phyloP scores from a whole-genome alignment of 2,888 invertebrate genomes.

The Lasioglossum zephyrum region DNA sequence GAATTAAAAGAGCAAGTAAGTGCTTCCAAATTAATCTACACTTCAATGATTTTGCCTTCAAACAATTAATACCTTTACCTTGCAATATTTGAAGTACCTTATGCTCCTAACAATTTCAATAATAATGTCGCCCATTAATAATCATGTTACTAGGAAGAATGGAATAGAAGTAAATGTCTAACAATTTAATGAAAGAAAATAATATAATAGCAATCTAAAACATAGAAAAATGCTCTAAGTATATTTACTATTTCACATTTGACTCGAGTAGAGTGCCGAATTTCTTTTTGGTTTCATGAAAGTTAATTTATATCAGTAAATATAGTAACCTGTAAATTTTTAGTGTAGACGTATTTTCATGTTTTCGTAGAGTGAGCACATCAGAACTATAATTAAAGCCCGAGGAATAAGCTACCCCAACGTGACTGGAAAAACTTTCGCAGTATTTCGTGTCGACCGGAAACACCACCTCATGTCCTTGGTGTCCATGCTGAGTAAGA shows the following conservation, averaged over 20 bases:
- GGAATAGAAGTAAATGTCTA: too few species aligned
- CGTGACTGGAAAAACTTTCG: conserved; percentile 93
- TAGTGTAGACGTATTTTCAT: not conserved
- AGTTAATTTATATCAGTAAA: not conserved
- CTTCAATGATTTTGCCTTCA: not conserved
- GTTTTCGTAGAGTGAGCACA: conserved; percentile 85
- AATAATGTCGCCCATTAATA: not conserved
- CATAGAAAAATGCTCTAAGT: too few species aligned
- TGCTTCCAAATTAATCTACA: not conserved
- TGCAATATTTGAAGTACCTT: too few species aligned
- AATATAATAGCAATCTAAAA: too few species aligned
- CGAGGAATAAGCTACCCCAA: conserved; percentile 95
- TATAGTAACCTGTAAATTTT: not conserved
- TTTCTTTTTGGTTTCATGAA: not conserved
- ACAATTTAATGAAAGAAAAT: too few species aligned
- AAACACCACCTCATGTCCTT: conserved; percentile 94
- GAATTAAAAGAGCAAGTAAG: conserved; percentile 93
- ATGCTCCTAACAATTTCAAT: not conserved
- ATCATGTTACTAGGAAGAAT: too few species aligned
- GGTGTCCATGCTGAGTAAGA: conserved; percentile 92
- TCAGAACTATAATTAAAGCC: conserved; percentile 95
- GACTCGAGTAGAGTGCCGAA: not conserved
- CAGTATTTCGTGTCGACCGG: conserved; percentile 93
- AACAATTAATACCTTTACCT: not conserved
- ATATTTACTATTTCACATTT: not conserved